Conservation (phyloP, 2,888 invertebrate genomes). For the Torymus aiolomorphi region DNA sequence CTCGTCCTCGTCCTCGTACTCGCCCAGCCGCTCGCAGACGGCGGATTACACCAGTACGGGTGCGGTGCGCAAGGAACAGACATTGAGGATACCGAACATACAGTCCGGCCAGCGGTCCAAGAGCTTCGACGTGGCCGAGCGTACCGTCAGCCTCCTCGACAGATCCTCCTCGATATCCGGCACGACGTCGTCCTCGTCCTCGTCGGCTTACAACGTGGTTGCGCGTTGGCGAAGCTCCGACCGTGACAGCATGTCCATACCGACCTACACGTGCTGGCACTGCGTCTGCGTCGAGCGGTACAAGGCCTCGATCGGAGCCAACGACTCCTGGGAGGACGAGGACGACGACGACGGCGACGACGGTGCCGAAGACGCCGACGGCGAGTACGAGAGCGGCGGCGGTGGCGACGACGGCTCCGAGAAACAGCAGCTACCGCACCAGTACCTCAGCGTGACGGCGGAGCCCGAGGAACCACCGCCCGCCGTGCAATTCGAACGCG, state of each 20-base stretch:
- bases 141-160: constrained; percentile 4
- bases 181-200: constrained; percentile 57
- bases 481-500: constrained; percentile 75
- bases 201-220: constrained; percentile 32
- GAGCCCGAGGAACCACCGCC: constrained; percentile 37
- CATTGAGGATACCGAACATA: constrained; percentile 82
- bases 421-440: constrained; percentile 47
- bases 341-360: constrained; percentile 52
- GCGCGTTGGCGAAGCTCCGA: constrained; percentile 59
- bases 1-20: constrained; percentile 69
- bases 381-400: constrained; percentile 54
- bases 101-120: constrained; percentile 83
- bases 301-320: constrained; percentile 75
- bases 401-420: constrained; percentile 62
- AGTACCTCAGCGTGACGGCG: constrained; percentile 61
- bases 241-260: constrained; percentile 74
- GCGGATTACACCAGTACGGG: neutral
- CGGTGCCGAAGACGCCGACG: constrained; percentile 54
- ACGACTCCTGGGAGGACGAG: constrained; percentile 54
- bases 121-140: constrained; percentile 83
- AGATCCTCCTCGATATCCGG: constrained; percentile 9
- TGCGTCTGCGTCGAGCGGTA: constrained; percentile 87
- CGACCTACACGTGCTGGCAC: constrained; percentile 85
- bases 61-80: constrained; percentile 47
- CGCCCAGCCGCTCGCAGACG: constrained; percentile 53